Conservation (phyloP, 2,888 invertebrate genomes). For the Xestia sexstrigata region DNA sequence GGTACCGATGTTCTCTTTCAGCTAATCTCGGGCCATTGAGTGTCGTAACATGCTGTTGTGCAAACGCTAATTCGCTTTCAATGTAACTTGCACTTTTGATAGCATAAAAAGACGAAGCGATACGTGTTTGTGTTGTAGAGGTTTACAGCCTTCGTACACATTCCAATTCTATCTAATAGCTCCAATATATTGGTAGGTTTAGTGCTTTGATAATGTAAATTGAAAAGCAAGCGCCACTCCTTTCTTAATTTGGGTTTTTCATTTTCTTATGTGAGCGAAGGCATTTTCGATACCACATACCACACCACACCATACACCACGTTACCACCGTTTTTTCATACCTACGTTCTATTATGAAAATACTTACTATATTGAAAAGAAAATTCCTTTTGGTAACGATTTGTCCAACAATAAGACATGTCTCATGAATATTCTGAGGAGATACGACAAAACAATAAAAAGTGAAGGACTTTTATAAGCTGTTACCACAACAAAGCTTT, state of each 20-base stretch:
- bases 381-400: slow-evolving; percentile 21
- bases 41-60: slow-evolving; percentile 35
- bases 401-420: slow-evolving; percentile 21
- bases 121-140: slow-evolving; percentile 30
- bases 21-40: slow-evolving; percentile 33
- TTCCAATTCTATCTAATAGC: slow-evolving; percentile 11
- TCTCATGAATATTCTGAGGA: slow-evolving; percentile 54
- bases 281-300: too few species aligned
- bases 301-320: too few species aligned
- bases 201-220: neutral
- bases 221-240: neutral
- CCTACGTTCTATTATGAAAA: neutral
- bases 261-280: neutral
- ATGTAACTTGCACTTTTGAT: slow-evolving; percentile 66
- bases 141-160: slow-evolving; percentile 9
- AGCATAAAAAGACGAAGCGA: slow-evolving; percentile 36
- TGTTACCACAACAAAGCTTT: slow-evolving; percentile 58
- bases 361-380: neutral
- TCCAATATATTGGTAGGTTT: neutral
- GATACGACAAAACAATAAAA: slow-evolving; percentile 50
- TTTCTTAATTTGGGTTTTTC: neutral
- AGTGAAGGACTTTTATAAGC: slow-evolving; percentile 42
- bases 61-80: slow-evolving; percentile 58
- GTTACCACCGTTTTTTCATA: too few species aligned
- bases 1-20: slow-evolving; percentile 33